These are phyloP conservation scores for Probaryconus sp. DNA, from an alignment of 1,140 invertebrate species.

Conservation along the genomic window DNA sequence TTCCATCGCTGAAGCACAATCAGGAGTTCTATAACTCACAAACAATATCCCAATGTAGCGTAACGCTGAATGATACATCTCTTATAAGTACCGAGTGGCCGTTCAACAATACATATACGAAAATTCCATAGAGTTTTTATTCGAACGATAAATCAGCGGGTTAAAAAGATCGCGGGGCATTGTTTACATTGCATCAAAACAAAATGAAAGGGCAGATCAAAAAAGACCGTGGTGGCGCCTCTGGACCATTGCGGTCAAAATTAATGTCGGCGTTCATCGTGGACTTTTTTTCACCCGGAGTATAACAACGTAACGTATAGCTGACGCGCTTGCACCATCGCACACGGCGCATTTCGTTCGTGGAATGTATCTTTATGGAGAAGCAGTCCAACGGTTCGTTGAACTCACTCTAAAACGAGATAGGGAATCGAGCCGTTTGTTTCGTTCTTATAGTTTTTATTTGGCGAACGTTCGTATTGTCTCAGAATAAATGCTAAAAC, in stretches of 20 bases:
- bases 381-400: constrained; percentile 61
- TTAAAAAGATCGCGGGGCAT: constrained; percentile 18
- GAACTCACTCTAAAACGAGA: constrained; percentile 67
- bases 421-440: constrained; percentile 63
- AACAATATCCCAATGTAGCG: no score
- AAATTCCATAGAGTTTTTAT: constrained; percentile 17
- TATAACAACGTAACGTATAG: constrained; percentile 54
- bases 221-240: constrained; percentile 39
- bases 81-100: no score
- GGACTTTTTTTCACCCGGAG: constrained; percentile 41
- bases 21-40: no score
- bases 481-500: constrained; percentile 64
- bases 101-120: constrained; percentile 1
- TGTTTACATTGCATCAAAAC: constrained; percentile 45
- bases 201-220: constrained; percentile 37
- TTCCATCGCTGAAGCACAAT: no score
- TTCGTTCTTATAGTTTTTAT: constrained; percentile 58
- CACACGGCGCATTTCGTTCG: constrained; percentile 57
- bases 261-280: constrained; percentile 49
- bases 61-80: no score
- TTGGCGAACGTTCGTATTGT: constrained; percentile 58
- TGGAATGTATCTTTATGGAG: constrained; percentile 66
- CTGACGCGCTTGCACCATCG: constrained; percentile 56
- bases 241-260: constrained; percentile 29
- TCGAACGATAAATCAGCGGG: constrained; percentile 17